Evolutionary conservation across 2,113 vertebrate genomes (phyloP).

Genomic region (Potamarius usumacintae): DNA sequence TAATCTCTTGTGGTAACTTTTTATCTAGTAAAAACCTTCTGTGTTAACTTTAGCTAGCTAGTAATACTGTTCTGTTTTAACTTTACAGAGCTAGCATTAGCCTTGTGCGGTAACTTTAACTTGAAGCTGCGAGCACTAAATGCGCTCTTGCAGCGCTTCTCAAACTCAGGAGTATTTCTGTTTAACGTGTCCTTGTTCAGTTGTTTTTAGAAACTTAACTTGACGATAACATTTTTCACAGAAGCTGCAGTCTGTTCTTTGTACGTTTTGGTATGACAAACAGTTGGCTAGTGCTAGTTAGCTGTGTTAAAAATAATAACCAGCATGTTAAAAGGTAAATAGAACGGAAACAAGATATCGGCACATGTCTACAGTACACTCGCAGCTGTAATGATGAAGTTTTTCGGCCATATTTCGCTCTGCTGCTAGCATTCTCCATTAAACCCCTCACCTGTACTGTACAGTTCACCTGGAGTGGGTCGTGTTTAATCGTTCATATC

Average conservation of each 20-base stretch:
- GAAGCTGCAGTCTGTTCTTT: background rate
- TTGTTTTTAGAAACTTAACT: background rate
- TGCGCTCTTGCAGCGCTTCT: background rate
- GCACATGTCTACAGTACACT: constrained; percentile 11
- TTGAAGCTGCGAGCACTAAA: constrained; percentile 11
- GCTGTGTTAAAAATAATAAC: background rate
- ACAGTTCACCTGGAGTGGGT: background rate
- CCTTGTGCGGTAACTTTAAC: background rate
- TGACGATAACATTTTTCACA: background rate
- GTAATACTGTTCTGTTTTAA: background rate
- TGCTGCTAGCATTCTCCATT: constrained; percentile 7
- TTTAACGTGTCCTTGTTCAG: background rate
- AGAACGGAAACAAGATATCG: background rate
- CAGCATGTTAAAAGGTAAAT: background rate
- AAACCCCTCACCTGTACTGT: constrained; percentile 11
- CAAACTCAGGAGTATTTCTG: constrained; percentile 11
- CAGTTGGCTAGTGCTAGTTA: background rate
- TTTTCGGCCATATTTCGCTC: constrained; percentile 7
- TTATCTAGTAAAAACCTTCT: background rate
- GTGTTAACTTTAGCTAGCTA: background rate
- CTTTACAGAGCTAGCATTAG: background rate
- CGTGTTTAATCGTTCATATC: background rate
- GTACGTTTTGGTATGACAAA: background rate
- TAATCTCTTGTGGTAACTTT: background rate
- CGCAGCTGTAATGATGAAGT: background rate